Base-by-base conservation (phyloP, 2,797 vertebrate genomes). In the Argentina silus region DNA sequence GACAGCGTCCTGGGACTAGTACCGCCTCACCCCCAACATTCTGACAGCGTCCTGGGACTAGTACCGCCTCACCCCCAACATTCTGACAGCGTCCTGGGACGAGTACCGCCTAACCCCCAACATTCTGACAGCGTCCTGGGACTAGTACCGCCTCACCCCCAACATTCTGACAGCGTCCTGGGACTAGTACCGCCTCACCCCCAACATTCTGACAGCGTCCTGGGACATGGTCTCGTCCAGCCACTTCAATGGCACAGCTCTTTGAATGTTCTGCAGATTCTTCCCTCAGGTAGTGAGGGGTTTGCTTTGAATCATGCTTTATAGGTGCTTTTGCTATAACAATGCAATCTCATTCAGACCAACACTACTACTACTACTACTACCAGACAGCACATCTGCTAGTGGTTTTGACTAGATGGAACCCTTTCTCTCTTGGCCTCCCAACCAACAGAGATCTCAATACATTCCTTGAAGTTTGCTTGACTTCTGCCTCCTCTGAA, bases 391-490 rank as follows among this genome's bases (percentile, higher is more conserved):
- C 72, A 83, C 84, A 74, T 81, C 74, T 80, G 72, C 88, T 84
- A 76, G 76, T 57, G 75, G 67, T 71, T 84, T 81, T 86, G 86
- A 85, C 79, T 73, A 63, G 27, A n/a, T 11, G n/a, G 1, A 48
- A 85, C 56, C 36, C 76, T 19, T 73, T 73, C 10, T 17, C 50
- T 83, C 76, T 87, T 78, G 67, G 82, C 56, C 71, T 79, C 70
- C 86, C 76, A 88, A 72, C 83, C 80, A 78, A 78, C 84, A 84
- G 87, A 79, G 82, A 80, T 81, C 85, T 83, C 76, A 2, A 89
- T 86, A 93, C 92, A 92, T 93, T 92, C 92, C 92, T 85, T 86
- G 90, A 90, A 86, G 76, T 6, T 14, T 60, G 59, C 59, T 60
- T 42, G 14, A 6, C 21, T 61, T 27, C 11, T 27, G n/a, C n/a